Conservation (phyloP, 1,140 invertebrate genomes). For the Hypothenemus hampei region DNA sequence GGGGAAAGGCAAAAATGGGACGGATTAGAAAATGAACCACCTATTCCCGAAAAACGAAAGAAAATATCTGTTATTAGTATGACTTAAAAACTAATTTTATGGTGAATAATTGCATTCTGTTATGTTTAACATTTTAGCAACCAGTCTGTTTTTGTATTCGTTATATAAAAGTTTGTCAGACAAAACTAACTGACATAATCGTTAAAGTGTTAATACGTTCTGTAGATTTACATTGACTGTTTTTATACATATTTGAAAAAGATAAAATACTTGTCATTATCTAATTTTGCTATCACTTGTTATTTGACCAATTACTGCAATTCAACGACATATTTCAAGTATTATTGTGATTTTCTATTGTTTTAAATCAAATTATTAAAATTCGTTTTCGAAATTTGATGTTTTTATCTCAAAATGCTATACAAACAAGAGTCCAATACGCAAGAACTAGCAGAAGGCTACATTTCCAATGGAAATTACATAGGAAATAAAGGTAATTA, state of each 20-base stretch:
- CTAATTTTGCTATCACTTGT: no score
- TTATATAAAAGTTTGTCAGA: no score
- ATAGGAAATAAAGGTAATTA: neutral
- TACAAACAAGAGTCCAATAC: neutral
- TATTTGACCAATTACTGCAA: no score
- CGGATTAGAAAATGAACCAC: constrained; percentile 4
- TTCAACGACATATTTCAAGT: no score
- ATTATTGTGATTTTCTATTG: neutral
- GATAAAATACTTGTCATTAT: no score
- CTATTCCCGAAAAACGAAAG: neutral
- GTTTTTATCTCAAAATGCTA: no score
- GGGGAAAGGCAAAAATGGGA: constrained; percentile 17
- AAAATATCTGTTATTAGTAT: neutral
- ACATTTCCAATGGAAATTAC: neutral
- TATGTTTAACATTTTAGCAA: no score
- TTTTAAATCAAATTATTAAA: neutral
- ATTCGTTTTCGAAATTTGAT: neutral
- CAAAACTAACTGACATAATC: no score
- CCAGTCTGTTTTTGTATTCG: no score
- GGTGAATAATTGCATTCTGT: constrained; percentile 19
- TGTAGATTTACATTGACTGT: no score
- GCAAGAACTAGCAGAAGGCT: neutral
- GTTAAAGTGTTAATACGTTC: no score
- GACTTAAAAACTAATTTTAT: constrained; percentile 8
- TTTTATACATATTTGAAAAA: no score